Evolutionary conservation across 1,140 invertebrate genomes (phyloP).

Genomic region (Cherax destructor): DNA sequence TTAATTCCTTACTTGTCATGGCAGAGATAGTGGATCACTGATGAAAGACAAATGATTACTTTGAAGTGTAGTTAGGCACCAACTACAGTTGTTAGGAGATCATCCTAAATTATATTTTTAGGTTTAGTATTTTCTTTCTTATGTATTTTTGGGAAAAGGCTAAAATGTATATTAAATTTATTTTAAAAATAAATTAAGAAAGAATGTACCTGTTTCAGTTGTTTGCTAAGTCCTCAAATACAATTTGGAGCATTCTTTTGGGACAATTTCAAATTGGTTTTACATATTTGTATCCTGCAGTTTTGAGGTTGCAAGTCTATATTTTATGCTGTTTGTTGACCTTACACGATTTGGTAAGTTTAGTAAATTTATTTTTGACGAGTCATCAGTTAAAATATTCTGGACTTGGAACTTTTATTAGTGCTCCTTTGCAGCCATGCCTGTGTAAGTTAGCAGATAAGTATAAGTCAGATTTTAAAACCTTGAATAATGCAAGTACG

Average conservation of each 20-base stretch:
- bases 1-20: neutral
- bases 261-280: neutral
- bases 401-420: neutral
- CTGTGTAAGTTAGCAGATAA: neutral
- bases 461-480: neutral
- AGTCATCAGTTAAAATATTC: neutral
- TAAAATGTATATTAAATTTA: neutral
- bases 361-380: too few relatives aligned
- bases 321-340: neutral
- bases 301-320: neutral
- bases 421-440: neutral
- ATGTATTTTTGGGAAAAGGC: neutral
- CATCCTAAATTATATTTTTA: neutral
- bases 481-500: neutral
- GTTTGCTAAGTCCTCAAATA: neutral
- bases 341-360: too few relatives aligned
- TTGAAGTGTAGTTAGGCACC: neutral
- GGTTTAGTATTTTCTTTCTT: neutral
- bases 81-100: neutral
- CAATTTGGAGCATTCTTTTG: neutral
- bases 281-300: neutral
- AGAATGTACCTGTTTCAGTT: neutral
- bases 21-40: neutral
- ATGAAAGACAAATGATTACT: neutral
- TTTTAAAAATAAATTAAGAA: constrained; percentile 21